Conservation (phyloP, 2,797 vertebrate species). For the Neopelma chrysocephalum region DNA sequence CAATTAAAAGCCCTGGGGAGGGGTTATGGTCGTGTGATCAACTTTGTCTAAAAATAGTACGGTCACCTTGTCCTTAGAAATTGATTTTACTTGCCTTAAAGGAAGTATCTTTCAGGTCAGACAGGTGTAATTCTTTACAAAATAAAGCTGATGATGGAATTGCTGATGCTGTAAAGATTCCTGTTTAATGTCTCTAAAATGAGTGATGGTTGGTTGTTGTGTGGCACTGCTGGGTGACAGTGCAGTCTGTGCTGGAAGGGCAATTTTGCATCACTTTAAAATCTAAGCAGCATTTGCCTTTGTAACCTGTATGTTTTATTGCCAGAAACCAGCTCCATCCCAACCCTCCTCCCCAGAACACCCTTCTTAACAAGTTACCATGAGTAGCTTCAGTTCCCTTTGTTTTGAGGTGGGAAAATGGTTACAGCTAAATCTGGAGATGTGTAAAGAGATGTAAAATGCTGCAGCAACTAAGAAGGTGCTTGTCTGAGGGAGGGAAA, state of each 20-base stretch:
- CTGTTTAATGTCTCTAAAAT: neutral
- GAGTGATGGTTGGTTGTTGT: neutral
- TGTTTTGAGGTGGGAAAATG: neutral
- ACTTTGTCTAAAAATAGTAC: slow-evolving; percentile 32
- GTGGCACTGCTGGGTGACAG: neutral
- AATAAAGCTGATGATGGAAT: neutral
- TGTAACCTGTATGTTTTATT: neutral
- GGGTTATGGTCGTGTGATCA: neutral
- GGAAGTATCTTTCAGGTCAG: neutral
- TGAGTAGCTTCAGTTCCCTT: neutral
- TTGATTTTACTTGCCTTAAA: neutral
- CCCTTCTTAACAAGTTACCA: neutral
- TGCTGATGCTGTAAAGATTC: neutral
- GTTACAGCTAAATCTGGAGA: neutral
- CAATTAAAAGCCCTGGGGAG: neutral
- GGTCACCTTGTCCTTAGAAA: slow-evolving; percentile 34
- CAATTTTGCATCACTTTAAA: neutral
- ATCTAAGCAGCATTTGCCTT: neutral
- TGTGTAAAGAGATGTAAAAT: neutral
- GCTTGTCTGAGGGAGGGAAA: neutral
- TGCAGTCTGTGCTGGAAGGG: neutral
- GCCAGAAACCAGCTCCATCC: neutral
- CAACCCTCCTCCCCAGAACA: neutral
- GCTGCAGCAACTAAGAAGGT: neutral
- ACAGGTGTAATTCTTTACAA: neutral